These are phyloP conservation scores for Campoletis sonorensis DNA, from an alignment of 1,140 invertebrate species.

Conservation along the genomic window DNA sequence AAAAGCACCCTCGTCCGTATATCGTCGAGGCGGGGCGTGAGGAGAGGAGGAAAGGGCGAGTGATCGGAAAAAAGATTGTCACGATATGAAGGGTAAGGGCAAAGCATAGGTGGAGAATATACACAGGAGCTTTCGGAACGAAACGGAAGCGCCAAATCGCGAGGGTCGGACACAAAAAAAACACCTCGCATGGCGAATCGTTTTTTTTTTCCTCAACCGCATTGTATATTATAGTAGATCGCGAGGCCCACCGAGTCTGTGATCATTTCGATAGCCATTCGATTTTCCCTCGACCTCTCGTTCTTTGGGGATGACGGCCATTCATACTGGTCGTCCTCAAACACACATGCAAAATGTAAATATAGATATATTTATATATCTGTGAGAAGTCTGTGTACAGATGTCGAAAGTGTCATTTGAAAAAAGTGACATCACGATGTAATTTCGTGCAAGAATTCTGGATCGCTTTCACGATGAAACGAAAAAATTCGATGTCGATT, in stretches of 20 bases:
- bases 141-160: constrained; percentile 15
- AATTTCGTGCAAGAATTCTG: too few species aligned
- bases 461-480: too few species aligned
- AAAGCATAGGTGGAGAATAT: neutral
- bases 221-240: constrained; percentile 1
- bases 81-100: neutral
- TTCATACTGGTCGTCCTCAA: neutral
- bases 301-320: neutral
- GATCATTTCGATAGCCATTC: constrained; percentile 13
- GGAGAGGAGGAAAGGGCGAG: too few species aligned
- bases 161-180: constrained; percentile 5
- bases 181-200: neutral
- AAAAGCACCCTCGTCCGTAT: neutral
- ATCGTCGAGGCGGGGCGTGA: neutral
- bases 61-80: neutral
- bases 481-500: constrained; percentile 12
- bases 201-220: neutral
- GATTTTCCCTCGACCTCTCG: constrained; percentile 4
- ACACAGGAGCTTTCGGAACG: neutral
- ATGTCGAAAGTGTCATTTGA: neutral
- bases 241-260: neutral
- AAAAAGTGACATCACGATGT: constrained; percentile 5
- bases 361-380: neutral
- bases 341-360: neutral
- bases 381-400: neutral